Evolutionary conservation across 2,113 vertebrate species (phyloP), one percentile per base, ranked within the genome.

Genomic region (Artemisiospiza belli): DNA sequence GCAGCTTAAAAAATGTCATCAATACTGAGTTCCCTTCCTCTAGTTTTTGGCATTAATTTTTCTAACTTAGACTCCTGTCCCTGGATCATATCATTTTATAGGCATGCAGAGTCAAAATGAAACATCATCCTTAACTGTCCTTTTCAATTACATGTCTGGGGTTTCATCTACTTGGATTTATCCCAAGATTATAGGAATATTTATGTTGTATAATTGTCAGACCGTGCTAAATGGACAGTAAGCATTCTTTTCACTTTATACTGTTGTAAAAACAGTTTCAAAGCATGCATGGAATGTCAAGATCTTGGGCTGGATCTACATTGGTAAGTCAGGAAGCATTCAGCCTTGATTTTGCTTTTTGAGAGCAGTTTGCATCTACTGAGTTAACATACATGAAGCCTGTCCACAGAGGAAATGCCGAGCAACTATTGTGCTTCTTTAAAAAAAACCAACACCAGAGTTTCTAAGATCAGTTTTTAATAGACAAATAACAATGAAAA

Each of bases 101-200:
- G 88, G 76, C 82, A 86, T 41, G 30, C 41, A 68, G 73, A 93
- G 61, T 88, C 61, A 93, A 95, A 96, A 94, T 47, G 90, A 92
- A 96, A 94, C 94, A 81, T 83, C 92, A 95, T 88, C 92, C 85
- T 78, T 75, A 93, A 74, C 64, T 88, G 90, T 97, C 93, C 44
- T 52, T 93, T 93, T 72, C 92, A 95, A 87, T 97, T 96, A 94
- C 33, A 15, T 31, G 12, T 57, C 86, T 90, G 57, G 81, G 88
- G 63, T 64, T 94, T 78, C 57, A 78, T 68, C 33, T 70, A 35
- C 64, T 91, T 89, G 73, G 90, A 88, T 90, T 86, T 86, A 67
- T 70, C 44, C 68, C 88, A 87, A 70, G 62, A 57, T 67, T 52
- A n/a, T 57, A 83, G 57, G 47, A 74, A 90, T 91, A 94, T 97